phyloP scores from a whole-genome alignment of 2,888 invertebrate genomes.

The Drosophila fulvimacula region DNA sequence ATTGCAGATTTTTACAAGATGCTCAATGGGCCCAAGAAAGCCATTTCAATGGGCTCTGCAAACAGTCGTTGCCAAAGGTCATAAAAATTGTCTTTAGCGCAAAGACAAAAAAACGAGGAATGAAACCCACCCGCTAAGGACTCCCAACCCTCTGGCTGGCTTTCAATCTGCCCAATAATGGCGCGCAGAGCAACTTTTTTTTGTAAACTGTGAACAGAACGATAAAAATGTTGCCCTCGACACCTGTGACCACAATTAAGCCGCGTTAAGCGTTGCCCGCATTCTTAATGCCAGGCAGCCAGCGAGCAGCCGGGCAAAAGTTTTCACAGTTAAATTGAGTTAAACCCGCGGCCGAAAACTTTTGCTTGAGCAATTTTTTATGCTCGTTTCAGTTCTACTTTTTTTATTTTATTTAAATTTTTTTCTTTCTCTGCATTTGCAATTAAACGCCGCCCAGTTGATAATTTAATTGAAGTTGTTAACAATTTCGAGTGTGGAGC shows the following conservation, averaged over 20 bases:
- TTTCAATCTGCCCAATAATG: constrained; percentile 35
- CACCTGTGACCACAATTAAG: constrained; percentile 84
- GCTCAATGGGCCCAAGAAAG: constrained; percentile 64
- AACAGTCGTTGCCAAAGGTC: constrained; percentile 79
- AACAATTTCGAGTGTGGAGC: constrained; percentile 56
- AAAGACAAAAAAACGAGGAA: constrained; percentile 10
- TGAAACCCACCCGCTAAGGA: constrained; percentile 10
- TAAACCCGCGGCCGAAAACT: constrained; percentile 63
- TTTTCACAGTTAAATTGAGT: constrained; percentile 76
- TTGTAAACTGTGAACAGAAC: constrained; percentile 77
- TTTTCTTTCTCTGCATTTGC: constrained; percentile 34
- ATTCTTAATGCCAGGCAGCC: constrained; percentile 44
- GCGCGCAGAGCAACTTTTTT: constrained; percentile 26
- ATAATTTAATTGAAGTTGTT: constrained; percentile 81
- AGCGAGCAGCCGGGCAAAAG: constrained; percentile 43
- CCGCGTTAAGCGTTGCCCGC: constrained; percentile 74
- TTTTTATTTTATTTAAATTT: background rate
- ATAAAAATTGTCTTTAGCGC: constrained; percentile 79
- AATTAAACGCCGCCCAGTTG: constrained; percentile 73
- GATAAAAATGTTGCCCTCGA: constrained; percentile 81
- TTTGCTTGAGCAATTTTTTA: constrained; percentile 44
- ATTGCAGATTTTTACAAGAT: constrained; percentile 67
- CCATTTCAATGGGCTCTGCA: constrained; percentile 74
- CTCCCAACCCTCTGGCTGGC: background rate
- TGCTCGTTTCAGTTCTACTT: background rate